Evolutionary conservation across 2,888 invertebrate genomes (phyloP).

Genomic region (Dolomedes plantarius): DNA sequence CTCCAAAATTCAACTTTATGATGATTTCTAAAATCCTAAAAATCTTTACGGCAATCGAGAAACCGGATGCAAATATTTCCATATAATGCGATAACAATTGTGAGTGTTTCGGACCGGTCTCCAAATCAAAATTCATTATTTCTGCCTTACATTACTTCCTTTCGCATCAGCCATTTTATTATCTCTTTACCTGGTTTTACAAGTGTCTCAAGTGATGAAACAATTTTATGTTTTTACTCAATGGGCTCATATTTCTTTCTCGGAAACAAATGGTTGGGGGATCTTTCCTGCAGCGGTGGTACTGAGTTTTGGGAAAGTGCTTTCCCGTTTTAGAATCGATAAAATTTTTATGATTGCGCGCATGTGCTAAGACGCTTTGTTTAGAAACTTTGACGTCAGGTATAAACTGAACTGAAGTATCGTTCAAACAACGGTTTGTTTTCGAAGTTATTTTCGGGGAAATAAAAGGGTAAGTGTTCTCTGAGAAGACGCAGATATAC

Average conservation of each 20-base stretch:
- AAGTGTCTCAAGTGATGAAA: conserved; percentile 9
- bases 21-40: too few relatives aligned
- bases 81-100: neutral
- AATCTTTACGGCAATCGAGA: too few relatives aligned
- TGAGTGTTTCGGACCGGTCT: neutral
- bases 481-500: too few relatives aligned
- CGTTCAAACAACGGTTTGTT: conserved; percentile 7
- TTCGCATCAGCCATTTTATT: neutral
- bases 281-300: neutral
- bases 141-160: neutral
- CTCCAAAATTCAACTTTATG: too few relatives aligned
- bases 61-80: too few relatives aligned
- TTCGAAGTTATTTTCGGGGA: neutral
- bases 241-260: neutral
- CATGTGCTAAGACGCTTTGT: neutral
- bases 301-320: neutral
- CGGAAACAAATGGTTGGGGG: neutral
- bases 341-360: conserved; percentile 15
- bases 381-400: conserved; percentile 15
- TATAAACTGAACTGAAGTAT: conserved; percentile 7
- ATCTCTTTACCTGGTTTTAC: neutral
- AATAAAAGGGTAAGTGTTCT: neutral
- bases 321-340: conserved; percentile 14
- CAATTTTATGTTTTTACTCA: neutral
- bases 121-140: neutral